A percentile compares a stretch with the other conserved stretches of the same genome.
Evolutionary conservation across 2,888 invertebrate genomes (phyloP).

Genomic region (Parnassius orleans): DNA sequence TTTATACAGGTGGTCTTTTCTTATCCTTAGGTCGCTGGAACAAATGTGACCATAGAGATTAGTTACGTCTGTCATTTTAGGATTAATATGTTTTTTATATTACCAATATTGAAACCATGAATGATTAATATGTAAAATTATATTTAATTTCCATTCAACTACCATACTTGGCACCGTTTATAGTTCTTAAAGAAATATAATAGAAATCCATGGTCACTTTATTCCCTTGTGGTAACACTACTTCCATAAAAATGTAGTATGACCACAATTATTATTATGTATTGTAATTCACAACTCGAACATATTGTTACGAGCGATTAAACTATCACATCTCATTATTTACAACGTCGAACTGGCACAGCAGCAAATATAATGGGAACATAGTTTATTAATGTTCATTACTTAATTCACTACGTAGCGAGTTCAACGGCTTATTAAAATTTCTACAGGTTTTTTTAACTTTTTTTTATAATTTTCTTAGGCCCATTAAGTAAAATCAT

Average conservation of each 20-base stretch:
- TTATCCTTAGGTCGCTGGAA: conserved; percentile 26
- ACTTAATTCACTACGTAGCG: conserved; percentile 7
- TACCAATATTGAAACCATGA: conserved; percentile 15
- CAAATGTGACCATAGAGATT: conserved; percentile 29
- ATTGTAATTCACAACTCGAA: conserved; percentile 9
- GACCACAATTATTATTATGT: conserved; percentile 16
- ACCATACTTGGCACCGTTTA: no score
- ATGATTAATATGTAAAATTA: no score
- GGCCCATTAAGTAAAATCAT: conserved; percentile 19
- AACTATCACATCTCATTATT: conserved; percentile 27
- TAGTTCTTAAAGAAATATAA: no score
- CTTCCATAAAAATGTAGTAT: conserved; percentile 5
- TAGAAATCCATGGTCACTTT: conserved; percentile 20
- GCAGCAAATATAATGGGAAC: conserved; percentile 21
- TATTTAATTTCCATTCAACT: no score
- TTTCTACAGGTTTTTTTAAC: neutral
- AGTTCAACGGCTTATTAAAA: conserved; percentile 9
- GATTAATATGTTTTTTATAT: neutral
- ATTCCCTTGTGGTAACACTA: conserved; percentile 22
- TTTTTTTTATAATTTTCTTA: conserved; percentile 5
- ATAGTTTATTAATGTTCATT: neutral
- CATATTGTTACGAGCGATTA: conserved; percentile 7
- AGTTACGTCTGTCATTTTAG: conserved; percentile 4
- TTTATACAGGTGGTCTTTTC: conserved; percentile 38
- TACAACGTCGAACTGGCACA: conserved; percentile 13